Evolutionary conservation across 2,888 invertebrate species (phyloP), one percentile per base, ranked within the genome.

Genomic region (Prosopocoilus inquinatus): DNA sequence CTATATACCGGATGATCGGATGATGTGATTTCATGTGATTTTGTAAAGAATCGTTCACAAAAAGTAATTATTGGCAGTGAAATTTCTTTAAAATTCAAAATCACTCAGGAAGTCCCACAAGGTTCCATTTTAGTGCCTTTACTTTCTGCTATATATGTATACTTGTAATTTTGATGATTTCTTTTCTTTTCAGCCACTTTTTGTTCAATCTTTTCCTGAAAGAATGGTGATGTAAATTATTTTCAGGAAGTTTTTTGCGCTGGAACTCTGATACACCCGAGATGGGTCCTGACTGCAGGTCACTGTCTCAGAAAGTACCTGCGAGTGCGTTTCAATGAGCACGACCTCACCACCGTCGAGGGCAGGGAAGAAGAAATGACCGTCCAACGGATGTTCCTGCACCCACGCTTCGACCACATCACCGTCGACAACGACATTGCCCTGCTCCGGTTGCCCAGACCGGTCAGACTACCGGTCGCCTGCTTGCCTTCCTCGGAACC

Each of bases 351-450:
- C n/a, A 61, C 83, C 47, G 80, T 82, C 55, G 91, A 91, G 70
- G 88, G 86, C 8, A 86, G 89, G 0, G 94, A 95, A 75, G 72
- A 88, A 59, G 90, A 91, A 74, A 82, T 91, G 76, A 83, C 84
- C 67, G 87, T 90, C 57, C 82, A 84, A 8, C 86, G 87, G 63
- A 86, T 88, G 50, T 87, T 88, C 66, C 84, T 89, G 38, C 95
- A 96, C 78, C 93, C 94, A 0, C 82, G 84, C 57, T 96, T 94
- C 75, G 90, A 95, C 74, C 87, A 88, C 50, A 87, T 89, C 62
- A 95, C 94, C 0, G 94, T 96, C 34, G 91, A 95, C 74, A 94
- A 94, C 73, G 96, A 96, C 73, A 89, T 96, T 48, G 96, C 95
- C 2, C 79, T 96, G 66, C 77, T 96, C 53, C 84, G 89, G 64